Base-by-base conservation (phyloP, 2,797 vertebrate genomes). In the Gadopsis marmoratus region DNA sequence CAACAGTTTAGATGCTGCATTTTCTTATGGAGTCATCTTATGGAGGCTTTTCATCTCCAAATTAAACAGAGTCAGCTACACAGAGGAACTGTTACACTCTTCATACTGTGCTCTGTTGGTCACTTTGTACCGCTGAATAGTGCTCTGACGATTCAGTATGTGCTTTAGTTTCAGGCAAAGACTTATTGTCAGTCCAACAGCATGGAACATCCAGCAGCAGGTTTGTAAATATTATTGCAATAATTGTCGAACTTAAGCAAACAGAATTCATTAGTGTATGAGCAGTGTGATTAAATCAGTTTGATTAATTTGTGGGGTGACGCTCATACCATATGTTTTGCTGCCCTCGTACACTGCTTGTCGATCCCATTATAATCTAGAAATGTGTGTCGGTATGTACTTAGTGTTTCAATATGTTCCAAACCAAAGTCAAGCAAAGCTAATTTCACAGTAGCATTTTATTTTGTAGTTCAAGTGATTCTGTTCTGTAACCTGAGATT, bases 111-210 rank as follows among this genome's bases (percentile, higher is more conserved):
- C 45, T 65, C 26, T 31, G 53, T 29, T 31, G 26, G 33, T 19
- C 7, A 5, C 58, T 37, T n/a, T n/a, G 33, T 21, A 59, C 37
- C 21, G 23, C 2, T 43, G 8, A 37, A 35, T 16, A 11, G 9
- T 48, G 35, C 21, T 63, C 26, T 63, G 10, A 8, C 45, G 26
- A n/a, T 62, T 48, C 3, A 50, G 23, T 39, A 13, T 61, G 14
- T 59, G 7, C 17, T 59, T 12, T 68, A 4, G 8, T 72, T 53
- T 68, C 51, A 84, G 86, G 19, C 4, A 14, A 29, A 3, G 2
- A 1, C 0, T 4, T 8, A 9, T 10, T 7, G 0, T 23, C 41
- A 19, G 54, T 0, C 61, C 23, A 2, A 5, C 16, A 0, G 7
- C 39, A 37, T 0, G 0, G 43, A 50, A 7, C 14, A 10, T 35